Evolutionary conservation across 2,797 vertebrate genomes (phyloP), one percentile per base, ranked within the genome.

Genomic region (Toxotes lorentzi): DNA sequence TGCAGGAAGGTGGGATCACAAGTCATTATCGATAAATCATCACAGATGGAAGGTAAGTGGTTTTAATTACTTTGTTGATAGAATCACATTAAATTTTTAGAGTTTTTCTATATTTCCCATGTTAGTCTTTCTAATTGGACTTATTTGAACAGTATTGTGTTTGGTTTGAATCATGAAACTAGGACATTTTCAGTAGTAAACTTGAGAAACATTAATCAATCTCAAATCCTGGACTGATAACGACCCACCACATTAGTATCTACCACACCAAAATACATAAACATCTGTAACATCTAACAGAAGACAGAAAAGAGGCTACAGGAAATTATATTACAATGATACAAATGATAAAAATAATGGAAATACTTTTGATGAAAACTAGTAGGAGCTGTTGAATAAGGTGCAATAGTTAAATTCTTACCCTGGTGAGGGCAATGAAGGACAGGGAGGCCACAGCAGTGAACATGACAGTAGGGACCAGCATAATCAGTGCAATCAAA

Each of bases 381-480:
- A 40, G 7, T n/a, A 32, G 21, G 1, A 34, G 13, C 19, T 34
- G n/a, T 24, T 7, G n/a, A 59, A 56, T 54, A 54, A 74, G 75
- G 63, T 43, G 12, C 21, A 40, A 1, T 6, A 7, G 21, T 38
- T 5, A 51, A 40, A 61, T 34, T 38, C 92, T 45, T 97, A 99
- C 98, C 97, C 95, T 97, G 59, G 97, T 99, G 87, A 99, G 96
- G 9, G 96, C 97, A 0, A 99, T 92, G 93, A 98, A 98, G 85
- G 97, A 98, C 80, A 99, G 94, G 11, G 95, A 91, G 0, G 98
- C 96, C 90, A 98, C 94, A 2, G 93, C 96, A 0, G 98, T 99
- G 92, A 99, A 99, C 95, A 99, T 96, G 88, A 99, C 19, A 0
- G 97, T 98, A 7, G 98, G 98, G 70, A 99, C 95, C 76, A 99